Conservation (phyloP, 1,140 invertebrate species). For the Cydia pomonella region DNA sequence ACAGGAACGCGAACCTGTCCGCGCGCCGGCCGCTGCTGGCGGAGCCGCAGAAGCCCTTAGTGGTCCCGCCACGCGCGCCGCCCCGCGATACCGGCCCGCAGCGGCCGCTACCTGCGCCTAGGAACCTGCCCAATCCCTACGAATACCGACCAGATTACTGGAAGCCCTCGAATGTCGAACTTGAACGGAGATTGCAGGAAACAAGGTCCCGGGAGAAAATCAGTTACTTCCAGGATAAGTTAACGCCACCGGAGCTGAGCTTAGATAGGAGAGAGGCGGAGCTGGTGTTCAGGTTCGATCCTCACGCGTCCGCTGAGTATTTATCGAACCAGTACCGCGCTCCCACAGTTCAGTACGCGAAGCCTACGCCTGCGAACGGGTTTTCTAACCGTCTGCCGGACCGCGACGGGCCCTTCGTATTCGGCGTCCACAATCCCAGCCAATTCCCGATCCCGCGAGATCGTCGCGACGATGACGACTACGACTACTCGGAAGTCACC, state of each 20-base stretch:
- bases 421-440: conserved; percentile 77
- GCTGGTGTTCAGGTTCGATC: conserved; percentile 74
- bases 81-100: conserved; percentile 68
- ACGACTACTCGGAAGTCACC: conserved; percentile 74
- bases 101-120: conserved; percentile 60
- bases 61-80: conserved; percentile 69
- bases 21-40: conserved; percentile 73
- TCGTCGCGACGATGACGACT: conserved; percentile 65
- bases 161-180: conserved; percentile 77
- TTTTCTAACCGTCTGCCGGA: conserved; percentile 67
- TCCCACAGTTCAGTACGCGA: conserved; percentile 69
- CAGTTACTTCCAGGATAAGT: conserved; percentile 75
- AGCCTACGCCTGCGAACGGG: conserved; percentile 70
- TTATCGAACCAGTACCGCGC: conserved; percentile 70
- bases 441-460: conserved; percentile 69
- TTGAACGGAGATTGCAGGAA: conserved; percentile 73
- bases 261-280: conserved; percentile 73
- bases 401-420: conserved; percentile 79
- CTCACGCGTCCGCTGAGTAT: conserved; percentile 71
- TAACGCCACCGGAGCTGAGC: conserved; percentile 68
- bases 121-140: conserved; percentile 55
- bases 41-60: conserved; percentile 72
- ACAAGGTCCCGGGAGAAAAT: conserved; percentile 71
- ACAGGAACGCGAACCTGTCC: conserved; percentile 76
- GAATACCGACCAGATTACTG: conserved; percentile 68